Evolutionary conservation across 2,888 invertebrate genomes (phyloP), one percentile per base, ranked within the genome.

Genomic region (Itoplectis maculator): DNA sequence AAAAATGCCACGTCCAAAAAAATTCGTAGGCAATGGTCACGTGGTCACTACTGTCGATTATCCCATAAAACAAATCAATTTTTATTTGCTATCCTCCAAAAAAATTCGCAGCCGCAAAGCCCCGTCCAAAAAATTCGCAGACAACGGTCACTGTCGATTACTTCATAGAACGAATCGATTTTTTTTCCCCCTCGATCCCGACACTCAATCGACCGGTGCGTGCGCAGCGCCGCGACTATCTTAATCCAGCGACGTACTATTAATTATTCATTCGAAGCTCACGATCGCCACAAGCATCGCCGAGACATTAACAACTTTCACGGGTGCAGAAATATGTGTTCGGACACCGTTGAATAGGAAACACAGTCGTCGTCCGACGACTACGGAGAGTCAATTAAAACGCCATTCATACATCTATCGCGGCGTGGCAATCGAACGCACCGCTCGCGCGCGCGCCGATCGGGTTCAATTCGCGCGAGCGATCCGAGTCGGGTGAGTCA

Each of bases 351-450:
- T 63, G 61, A 11, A 74, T 63, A 69, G 42, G 61, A 69, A 79
- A 54, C 49, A 29, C 51, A 66, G 56, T 29, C 68, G 47, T 56
- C 45, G 49, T 45, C 66, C 35, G 7, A 23, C 15, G 54, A 45
- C 23, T 37, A 49, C 35, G 45, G 69, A 51, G 51, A 80, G 61
- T 80, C 76, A 82, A 82, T 82, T 82, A 80, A 82, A 80, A 80
- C 66, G 66, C 82, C 82, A 82, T 82, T 82, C 76, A 76, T 82
- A 80, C 72, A 81, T 59, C 77, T 51, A 37, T n/a, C 42, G 56
- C 54, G 20, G 42, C 70, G 59, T 69, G 47, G 65, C 73, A 73
- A 81, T 77, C 65, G 59, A 68, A 45, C 45, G 68, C 51, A 77
- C 65, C 72, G 61, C 61, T 61, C 49, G n/a, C n/a, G n/a, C n/a